Evolutionary conservation across 2,113 vertebrate genomes (phyloP).

Genomic region (Camarhynchus parvulus): DNA sequence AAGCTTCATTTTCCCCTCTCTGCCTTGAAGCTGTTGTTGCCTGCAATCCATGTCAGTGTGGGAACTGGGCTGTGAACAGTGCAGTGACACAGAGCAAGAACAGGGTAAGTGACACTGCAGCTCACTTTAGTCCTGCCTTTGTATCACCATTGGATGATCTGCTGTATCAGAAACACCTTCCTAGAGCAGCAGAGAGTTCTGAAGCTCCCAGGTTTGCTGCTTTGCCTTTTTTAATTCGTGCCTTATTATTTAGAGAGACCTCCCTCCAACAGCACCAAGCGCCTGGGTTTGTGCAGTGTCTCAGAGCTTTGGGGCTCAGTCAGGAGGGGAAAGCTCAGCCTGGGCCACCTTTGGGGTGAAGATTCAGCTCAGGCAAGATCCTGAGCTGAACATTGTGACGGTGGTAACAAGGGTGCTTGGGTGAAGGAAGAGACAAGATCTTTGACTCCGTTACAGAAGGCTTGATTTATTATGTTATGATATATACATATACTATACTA

Average conservation of each 20-base stretch:
- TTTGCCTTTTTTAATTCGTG: accelerated
- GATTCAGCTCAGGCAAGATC: not conserved
- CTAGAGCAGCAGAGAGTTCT: not conserved
- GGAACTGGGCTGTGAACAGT: not conserved
- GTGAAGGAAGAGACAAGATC: too few species aligned
- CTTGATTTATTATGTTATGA: too few species aligned
- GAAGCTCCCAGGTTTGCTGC: not conserved
- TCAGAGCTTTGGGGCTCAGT: not conserved
- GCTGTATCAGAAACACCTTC: not conserved
- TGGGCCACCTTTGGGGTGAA: not conserved
- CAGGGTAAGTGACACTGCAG: not conserved
- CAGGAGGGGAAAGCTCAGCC: not conserved
- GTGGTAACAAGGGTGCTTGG: too few species aligned
- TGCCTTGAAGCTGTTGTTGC: not conserved
- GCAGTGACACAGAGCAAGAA: not conserved
- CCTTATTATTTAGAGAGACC: not conserved
- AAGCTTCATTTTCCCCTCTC: not conserved
- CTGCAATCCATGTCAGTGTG: not conserved
- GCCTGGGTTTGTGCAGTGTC: accelerated
- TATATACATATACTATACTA: too few species aligned
- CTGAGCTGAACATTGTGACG: not conserved
- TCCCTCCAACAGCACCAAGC: not conserved
- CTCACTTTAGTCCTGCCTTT: not conserved
- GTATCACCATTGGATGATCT: not conserved
- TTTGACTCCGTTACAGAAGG: too few species aligned